Evolutionary conservation across 2,888 invertebrate genomes (phyloP).

Genomic region (Synanthedon myopaeformis): DNA sequence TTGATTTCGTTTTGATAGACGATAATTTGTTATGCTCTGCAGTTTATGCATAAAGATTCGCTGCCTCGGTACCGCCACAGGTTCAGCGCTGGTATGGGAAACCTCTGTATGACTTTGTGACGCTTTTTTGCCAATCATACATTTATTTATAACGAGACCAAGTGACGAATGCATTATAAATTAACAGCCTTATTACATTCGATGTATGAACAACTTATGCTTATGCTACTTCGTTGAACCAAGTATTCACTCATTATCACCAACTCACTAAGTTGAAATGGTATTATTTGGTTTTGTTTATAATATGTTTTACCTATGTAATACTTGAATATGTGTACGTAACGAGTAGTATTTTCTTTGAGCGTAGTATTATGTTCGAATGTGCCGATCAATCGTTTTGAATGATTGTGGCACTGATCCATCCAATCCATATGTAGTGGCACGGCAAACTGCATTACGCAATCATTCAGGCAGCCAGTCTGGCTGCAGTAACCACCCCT

Average conservation of each 20-base stretch:
- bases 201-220: not conserved
- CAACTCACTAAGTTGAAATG: no score
- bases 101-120: not conserved
- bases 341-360: no score
- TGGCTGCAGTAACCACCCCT: no score
- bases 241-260: not conserved
- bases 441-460: no score
- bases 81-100: not conserved
- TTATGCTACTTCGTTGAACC: not conserved
- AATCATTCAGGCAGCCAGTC: no score
- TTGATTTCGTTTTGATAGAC: constrained; percentile 60
- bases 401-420: no score
- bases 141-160: not conserved
- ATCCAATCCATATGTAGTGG: no score
- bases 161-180: not conserved
- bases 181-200: not conserved
- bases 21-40: constrained; percentile 47
- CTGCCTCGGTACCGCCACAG: not conserved
- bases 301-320: no score
- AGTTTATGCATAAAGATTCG: constrained; percentile 11
- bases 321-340: no score
- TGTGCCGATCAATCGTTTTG: no score
- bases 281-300: no score
- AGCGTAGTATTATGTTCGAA: no score
- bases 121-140: not conserved